Base-by-base conservation (phyloP, 2,888 invertebrate species). In the Rotaria magnacalcarata region DNA sequence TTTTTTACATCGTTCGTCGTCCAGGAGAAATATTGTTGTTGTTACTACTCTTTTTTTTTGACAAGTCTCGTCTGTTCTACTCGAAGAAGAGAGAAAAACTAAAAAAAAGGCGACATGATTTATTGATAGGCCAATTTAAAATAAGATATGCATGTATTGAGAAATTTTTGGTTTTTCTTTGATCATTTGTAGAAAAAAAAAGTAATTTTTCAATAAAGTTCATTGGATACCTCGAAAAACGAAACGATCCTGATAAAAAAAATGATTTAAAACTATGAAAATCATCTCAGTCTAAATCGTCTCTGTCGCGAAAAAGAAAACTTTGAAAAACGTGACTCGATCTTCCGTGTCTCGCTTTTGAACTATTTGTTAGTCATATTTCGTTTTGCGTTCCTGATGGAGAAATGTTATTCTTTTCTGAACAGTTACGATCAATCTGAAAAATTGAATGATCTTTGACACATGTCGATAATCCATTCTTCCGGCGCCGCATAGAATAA, bases 391-490 rank as follows among this genome's bases (percentile, higher is more conserved):
- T 47, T 47, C 4, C 11, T 47, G 47, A 52, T 52, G 5, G 52
- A 52, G 16, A 52, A 52, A 3, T 50, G 10, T 50, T 50, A 11
- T 5, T 21, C 16, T 67, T 27, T 67, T 67, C 34, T 67, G 34
- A 67, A 34, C 67, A 67, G 67, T 67, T 67, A 67, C 14, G 11
- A 21, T 21, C 56, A 24, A 24, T 56, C 8, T 56, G 21, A 56
- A 56, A 56, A 24, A 56, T 54, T 6, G 21, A 67, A 34, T 41
- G 67, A 67, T 67, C 67, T 67, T 67, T 67, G 67, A 67, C 67
- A 67, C 67, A 67, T 67, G 67, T 67, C 34, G 67, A 67, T 67
- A 67, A 67, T 67, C 67, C 67, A 67, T 67, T 67, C 67, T 67
- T 67, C 34, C 41, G 67, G 67, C 67, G 67, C 67, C 67, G 67